phyloP scores from a whole-genome alignment of 1,140 invertebrate genomes.

The Halesus radiatus region DNA sequence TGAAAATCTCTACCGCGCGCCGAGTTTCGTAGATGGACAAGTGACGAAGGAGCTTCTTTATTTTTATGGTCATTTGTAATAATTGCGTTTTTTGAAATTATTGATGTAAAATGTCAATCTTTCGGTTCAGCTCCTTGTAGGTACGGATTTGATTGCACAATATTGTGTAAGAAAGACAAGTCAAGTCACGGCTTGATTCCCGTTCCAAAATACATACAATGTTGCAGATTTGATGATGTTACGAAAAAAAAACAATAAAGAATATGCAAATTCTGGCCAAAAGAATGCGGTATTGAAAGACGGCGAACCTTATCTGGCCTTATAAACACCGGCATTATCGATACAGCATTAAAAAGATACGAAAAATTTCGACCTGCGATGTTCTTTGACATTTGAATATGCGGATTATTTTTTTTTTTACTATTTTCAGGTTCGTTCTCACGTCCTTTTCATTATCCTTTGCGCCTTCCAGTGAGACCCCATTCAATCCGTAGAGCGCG shows the following conservation, averaged over 20 bases:
- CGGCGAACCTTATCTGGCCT: slow-evolving; percentile 23
- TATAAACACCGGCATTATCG: slow-evolving; percentile 39
- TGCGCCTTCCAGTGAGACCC: slow-evolving; percentile 7
- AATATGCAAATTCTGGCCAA: slow-evolving; percentile 25
- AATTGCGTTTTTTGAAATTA: too few relatives aligned
- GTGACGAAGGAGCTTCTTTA: too few relatives aligned
- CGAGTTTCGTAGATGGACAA: too few relatives aligned
- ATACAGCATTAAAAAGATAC: slow-evolving; percentile 31
- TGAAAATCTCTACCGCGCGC: too few relatives aligned
- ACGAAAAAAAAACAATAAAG: slow-evolving; percentile 26
- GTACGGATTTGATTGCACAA: too few relatives aligned
- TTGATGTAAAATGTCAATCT: too few relatives aligned
- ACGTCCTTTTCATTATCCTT: slow-evolving; percentile 35
- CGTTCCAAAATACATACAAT: not conserved
- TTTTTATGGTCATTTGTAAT: too few relatives aligned
- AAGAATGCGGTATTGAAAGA: slow-evolving; percentile 28
- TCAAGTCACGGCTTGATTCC: too few relatives aligned
- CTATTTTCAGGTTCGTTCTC: slow-evolving; percentile 33
- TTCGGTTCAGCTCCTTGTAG: too few relatives aligned
- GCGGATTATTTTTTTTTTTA: slow-evolving; percentile 29
- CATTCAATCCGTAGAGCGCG: slow-evolving; percentile 16
- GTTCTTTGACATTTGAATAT: slow-evolving; percentile 39
- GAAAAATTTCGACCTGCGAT: not conserved
- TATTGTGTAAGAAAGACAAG: too few relatives aligned
- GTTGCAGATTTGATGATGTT: slow-evolving; percentile 23